Evolutionary conservation across 2,113 vertebrate genomes (phyloP), one percentile per base, ranked within the genome.

Genomic region (Rissa tridactyla): DNA sequence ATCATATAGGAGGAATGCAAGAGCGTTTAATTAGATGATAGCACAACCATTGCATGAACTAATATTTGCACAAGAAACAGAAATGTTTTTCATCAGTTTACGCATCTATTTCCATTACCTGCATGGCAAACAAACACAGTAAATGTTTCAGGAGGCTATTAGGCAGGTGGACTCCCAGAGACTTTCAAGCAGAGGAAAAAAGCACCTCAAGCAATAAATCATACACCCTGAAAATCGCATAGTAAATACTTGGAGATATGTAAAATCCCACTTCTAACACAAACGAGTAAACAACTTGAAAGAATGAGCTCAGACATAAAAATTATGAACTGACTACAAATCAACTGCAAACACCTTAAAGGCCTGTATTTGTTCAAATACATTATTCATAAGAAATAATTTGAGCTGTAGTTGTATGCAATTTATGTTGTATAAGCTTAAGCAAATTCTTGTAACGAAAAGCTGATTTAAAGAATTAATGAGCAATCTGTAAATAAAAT

Each of bases 331-430:
- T 60, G 84, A 91, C 86, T 94, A 92, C 73, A 95, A 95, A 96
- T 92, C 57, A 76, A 68, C 65, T 84, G 78, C 87, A 95, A 96
- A 94, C 44, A 96, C 27, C 82, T 91, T 95, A 77, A 96, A 91
- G 61, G 57, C 55, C 64, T 91, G 15, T 82, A 94, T 95, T 97
- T 96, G 84, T 79, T 92, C 64, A 82, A 92, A 95, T 96, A 60
- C 91, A 94, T 97, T 92, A 96, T 97, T 97, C 84, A 96, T 96
- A 52, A 64, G 82, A 78, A 94, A 92, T 81, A 89, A 92, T 92
- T 86, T 82, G 57, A 97, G 73, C 89, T 82, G 84, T 78, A 89
- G 69, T 89, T 89, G 38, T 76, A 87, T 38, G 78, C 77, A 76
- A 79, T 92, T 91, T 84, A 88, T 84, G 58, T 89, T 92, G 77